Conservation (phyloP, 2,113 vertebrate species). For the Pseudolaguvia tuberculata region DNA sequence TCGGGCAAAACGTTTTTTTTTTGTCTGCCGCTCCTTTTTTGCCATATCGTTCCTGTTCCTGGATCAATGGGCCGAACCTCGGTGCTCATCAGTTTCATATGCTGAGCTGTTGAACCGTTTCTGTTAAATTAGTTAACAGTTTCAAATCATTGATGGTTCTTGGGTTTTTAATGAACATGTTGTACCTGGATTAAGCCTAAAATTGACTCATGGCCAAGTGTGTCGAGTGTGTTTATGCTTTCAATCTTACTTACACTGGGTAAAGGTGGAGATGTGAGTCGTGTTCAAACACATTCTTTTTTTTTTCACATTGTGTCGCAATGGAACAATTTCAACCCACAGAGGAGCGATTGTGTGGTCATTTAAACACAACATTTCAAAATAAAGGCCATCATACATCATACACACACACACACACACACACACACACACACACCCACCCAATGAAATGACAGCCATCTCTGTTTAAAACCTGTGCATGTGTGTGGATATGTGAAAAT, state of each 20-base stretch:
- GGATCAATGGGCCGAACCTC: background rate
- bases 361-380: background rate
- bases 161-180: background rate
- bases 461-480: background rate
- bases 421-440: background rate
- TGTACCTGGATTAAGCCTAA: background rate
- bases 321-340: background rate
- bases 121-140: background rate
- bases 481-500: background rate
- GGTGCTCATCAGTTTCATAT: background rate
- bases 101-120: background rate
- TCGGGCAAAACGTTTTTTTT: background rate
- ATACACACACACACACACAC: conserved; percentile 1
- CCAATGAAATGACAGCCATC: background rate
- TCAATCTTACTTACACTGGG: background rate
- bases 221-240: too few relatives aligned
- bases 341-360: background rate
- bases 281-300: background rate
- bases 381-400: background rate
- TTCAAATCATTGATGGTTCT: background rate
- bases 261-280: background rate
- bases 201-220: background rate
- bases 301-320: background rate
- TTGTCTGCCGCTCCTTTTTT: background rate
- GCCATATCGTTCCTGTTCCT: background rate